phyloP scores from a whole-genome alignment of 2,888 invertebrate species.

The Archaeoteleia sp. region DNA sequence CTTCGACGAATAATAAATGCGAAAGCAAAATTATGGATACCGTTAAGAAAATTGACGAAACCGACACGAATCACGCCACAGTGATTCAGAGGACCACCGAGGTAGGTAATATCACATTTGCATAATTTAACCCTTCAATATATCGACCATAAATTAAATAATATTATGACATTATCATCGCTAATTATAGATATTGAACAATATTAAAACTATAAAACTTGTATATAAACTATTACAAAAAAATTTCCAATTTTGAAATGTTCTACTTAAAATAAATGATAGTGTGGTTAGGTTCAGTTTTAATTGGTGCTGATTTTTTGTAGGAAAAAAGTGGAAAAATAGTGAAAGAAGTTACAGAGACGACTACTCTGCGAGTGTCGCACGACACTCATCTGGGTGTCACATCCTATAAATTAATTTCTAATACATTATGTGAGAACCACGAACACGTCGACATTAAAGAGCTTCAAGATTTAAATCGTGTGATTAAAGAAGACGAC shows the following conservation, averaged over 20 bases:
- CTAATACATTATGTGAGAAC: constrained; percentile 75
- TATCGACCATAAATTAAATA: constrained; percentile 6
- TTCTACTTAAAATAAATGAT: background rate
- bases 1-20: background rate
- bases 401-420: constrained; percentile 77
- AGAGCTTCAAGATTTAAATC: constrained; percentile 57
- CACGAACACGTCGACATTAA: constrained; percentile 61
- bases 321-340: constrained; percentile 75
- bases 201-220: too few relatives aligned
- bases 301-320: constrained; percentile 4
- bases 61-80: background rate
- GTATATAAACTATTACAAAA: too few relatives aligned
- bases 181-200: background rate
- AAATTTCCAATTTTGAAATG: too few relatives aligned
- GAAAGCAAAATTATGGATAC: constrained; percentile 19
- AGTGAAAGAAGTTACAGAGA: constrained; percentile 76
- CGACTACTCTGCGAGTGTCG: constrained; percentile 77
- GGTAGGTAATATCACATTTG: constrained; percentile 3
- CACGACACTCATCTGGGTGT: constrained; percentile 77
- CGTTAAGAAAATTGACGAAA: constrained; percentile 21
- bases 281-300: background rate
- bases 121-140: constrained; percentile 2
- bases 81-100: background rate
- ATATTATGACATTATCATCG: constrained; percentile 1
- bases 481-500: constrained; percentile 3